These are phyloP conservation scores for Dendrocopos noguchii DNA, from an alignment of 2,113 vertebrate species.

Conservation along the genomic window DNA sequence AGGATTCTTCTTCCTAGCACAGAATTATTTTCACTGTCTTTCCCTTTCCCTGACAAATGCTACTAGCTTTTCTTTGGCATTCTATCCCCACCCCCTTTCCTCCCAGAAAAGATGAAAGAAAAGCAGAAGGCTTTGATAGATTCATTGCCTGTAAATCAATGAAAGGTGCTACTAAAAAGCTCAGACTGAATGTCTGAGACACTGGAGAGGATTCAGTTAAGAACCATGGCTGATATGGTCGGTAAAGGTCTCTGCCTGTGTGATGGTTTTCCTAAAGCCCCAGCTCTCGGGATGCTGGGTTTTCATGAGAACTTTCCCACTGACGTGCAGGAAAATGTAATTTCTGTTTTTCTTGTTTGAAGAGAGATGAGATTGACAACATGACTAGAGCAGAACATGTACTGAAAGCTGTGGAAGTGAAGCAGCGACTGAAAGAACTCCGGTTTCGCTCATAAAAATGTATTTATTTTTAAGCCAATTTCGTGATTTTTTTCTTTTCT, in stretches of 20 bases:
- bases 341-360: slow-evolving; percentile 21
- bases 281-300: fast-evolving
- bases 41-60: not conserved
- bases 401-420: not conserved
- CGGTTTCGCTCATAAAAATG: not conserved
- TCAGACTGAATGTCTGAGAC: not conserved
- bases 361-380: slow-evolving; percentile 9
- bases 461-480: slow-evolving; percentile 11
- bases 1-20: fast-evolving
- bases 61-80: not conserved
- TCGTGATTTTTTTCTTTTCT: not conserved
- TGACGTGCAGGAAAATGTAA: not conserved
- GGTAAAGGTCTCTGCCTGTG: not conserved
- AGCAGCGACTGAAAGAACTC: not conserved
- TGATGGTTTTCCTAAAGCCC: not conserved
- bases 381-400: not conserved
- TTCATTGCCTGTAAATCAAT: slow-evolving; percentile 38
- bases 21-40: slow-evolving; percentile 11
- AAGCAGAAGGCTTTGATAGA: slow-evolving; percentile 19
- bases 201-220: not conserved
- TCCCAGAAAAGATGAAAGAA: slow-evolving; percentile 13
- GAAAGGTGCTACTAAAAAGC: slow-evolving; percentile 33
- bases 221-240: not conserved
- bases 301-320: not conserved
- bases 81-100: not conserved